Base-by-base conservation (phyloP, 1,140 invertebrate genomes). In the Procambarus virginalis region DNA sequence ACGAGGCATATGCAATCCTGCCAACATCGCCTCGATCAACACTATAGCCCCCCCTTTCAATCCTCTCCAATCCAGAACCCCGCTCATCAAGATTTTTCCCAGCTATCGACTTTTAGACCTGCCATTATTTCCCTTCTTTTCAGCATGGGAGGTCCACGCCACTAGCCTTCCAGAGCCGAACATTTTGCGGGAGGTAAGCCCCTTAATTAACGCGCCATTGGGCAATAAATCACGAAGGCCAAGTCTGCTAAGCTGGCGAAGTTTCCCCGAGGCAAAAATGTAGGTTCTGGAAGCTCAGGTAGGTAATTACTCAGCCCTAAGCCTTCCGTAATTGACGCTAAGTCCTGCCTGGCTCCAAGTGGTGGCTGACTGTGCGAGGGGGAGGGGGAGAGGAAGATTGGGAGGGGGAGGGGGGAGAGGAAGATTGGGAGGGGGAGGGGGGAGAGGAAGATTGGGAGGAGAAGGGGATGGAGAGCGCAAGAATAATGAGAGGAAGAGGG, bases 201-300 rank as follows among this genome's bases (percentile, higher is more conserved):
- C 77, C 78, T 88, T 88, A 88, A 88, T 88, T 88, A 88, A 81
- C 77, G 78, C 85, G 34, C 86, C 86, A 88, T 88, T 88, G 86
- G 58, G 78, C 86, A 88, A 88, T 88, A 88, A 88, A 88, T 88
- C 86, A 88, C 86, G 86, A 73, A 82, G 86, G 60, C 68, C 86
- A 70, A 73, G 60, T 81, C 77, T 75, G 60, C 78, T 88, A 88
- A 88, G 86, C 86, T 88, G 78, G 68, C 86, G 78, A 88, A 88
- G 86, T 88, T 88, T 80, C 78, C 48, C 45, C 3, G 34, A 34
- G 84, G 77, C 84, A 86, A 86, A 86, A 86, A 86, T 86, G 64
- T 84, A 84, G 75, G 84, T 79, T 86, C 77, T 79, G 51, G 75
- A 68, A 77, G 75, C 51, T 77, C 84, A 86, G 84, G 84, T 86